phyloP scores from a whole-genome alignment of 2,113 vertebrate species.

The Arizona elegans region DNA sequence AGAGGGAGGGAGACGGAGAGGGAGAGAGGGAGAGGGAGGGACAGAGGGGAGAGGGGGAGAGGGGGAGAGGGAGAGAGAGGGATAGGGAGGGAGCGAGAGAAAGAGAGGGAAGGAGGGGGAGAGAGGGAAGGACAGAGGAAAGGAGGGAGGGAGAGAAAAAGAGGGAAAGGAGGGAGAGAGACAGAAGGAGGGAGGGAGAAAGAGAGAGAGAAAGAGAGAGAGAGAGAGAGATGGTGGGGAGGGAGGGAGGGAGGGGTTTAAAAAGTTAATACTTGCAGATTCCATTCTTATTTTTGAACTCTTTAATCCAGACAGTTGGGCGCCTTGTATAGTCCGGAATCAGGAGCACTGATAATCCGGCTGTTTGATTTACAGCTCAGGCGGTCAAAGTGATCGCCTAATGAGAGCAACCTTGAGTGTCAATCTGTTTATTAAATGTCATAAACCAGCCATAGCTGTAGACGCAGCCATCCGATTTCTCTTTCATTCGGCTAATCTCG shows the following conservation, averaged over 20 bases:
- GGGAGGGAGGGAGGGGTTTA: conserved; percentile 19
- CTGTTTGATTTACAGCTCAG: conserved; percentile 90
- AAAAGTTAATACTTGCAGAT: conserved; percentile 85
- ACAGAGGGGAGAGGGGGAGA: too few species aligned
- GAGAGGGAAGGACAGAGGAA: neutral
- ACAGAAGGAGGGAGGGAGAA: too few species aligned
- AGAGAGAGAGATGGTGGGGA: too few species aligned
- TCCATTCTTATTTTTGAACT: conserved; percentile 74
- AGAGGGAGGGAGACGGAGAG: too few species aligned
- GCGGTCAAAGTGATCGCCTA: conserved; percentile 86
- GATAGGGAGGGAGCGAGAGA: neutral
- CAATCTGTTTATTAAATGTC: conserved; percentile 99
- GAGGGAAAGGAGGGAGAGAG: neutral
- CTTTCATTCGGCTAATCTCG: conserved; percentile 57
- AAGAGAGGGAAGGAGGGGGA: neutral
- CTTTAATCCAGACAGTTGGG: conserved; percentile 90
- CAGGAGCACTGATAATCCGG: conserved; percentile 95
- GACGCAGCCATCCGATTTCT: conserved; percentile 76
- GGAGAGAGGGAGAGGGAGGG: neutral
- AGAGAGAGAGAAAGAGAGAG: neutral
- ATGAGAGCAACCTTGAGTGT: conserved; percentile 93
- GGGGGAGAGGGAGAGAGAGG: neutral
- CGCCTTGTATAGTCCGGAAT: conserved; percentile 91
- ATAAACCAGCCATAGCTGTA: conserved; percentile 86
- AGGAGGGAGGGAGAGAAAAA: neutral